Evolutionary conservation across 1,140 invertebrate species (phyloP).

Genomic region (Hormaphis cornu): DNA sequence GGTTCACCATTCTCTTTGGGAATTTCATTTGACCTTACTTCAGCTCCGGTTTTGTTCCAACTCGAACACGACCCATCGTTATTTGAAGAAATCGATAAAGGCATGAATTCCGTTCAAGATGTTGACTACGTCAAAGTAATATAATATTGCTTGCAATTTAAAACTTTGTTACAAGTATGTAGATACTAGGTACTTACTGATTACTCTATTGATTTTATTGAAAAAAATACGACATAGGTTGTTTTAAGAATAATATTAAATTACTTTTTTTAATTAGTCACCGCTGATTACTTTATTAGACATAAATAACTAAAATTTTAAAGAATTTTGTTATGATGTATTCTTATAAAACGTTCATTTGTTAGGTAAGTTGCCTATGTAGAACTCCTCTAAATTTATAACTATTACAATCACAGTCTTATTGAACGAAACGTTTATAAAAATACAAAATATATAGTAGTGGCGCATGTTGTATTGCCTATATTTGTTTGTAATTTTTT

Average conservation of each 20-base stretch:
- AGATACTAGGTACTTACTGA: no score
- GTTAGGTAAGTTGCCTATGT: not conserved
- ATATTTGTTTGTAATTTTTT: no score
- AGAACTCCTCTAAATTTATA: not conserved
- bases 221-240: no score
- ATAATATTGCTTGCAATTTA: constrained; percentile 36
- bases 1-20: constrained; percentile 38
- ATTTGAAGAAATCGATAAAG: constrained; percentile 61
- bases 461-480: no score
- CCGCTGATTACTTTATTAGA: no score
- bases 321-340: not conserved
- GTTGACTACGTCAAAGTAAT: constrained; percentile 60
- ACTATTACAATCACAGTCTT: no score
- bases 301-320: no score
- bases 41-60: constrained; percentile 75
- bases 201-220: no score
- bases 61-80: constrained; percentile 61
- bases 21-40: constrained; percentile 34
- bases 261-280: not conserved
- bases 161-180: no score
- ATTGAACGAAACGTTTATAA: no score
- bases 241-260: no score
- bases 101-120: constrained; percentile 59
- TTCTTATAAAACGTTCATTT: not conserved
- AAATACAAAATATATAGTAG: no score